Conservation (phyloP, 23 tunicate genomes). For the Styela clava region DNA sequence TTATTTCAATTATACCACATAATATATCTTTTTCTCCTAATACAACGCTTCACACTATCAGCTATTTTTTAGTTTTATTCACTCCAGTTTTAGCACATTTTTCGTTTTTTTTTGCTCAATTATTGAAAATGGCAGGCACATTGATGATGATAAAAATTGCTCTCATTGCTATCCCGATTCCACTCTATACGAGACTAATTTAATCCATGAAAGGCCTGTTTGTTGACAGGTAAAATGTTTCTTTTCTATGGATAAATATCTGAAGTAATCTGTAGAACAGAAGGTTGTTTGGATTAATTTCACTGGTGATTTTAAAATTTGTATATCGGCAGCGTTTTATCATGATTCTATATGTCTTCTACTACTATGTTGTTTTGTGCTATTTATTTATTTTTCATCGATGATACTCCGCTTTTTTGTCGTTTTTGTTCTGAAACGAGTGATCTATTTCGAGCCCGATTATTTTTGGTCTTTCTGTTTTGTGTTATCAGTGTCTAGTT, state of each 20-base stretch:
- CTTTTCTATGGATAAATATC: too few species aligned
- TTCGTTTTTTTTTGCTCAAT: neutral
- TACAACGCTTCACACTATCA: neutral
- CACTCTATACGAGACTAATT: too few species aligned
- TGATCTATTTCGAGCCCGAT: neutral
- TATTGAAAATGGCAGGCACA: too few species aligned
- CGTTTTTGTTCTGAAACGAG: neutral
- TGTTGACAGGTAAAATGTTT: too few species aligned
- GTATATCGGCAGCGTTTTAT: constrained; percentile 8
- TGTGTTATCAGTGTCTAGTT: too few species aligned
- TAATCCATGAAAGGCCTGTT: too few species aligned
- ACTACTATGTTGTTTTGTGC: constrained; percentile 9
- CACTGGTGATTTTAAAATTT: neutral
- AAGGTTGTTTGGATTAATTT: too few species aligned
- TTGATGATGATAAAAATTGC: too few species aligned
- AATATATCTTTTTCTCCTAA: neutral
- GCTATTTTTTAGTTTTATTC: neutral
- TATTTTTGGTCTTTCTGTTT: neutral
- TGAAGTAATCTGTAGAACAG: too few species aligned
- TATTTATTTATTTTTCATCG: constrained; percentile 22
- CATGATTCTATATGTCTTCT: constrained; percentile 21
- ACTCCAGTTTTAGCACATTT: neutral
- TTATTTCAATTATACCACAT: neutral
- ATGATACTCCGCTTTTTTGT: constrained; percentile 21
- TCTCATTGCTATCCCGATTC: too few species aligned